Conservation (phyloP, 1,140 invertebrate species). For the Aphis gossypii region DNA sequence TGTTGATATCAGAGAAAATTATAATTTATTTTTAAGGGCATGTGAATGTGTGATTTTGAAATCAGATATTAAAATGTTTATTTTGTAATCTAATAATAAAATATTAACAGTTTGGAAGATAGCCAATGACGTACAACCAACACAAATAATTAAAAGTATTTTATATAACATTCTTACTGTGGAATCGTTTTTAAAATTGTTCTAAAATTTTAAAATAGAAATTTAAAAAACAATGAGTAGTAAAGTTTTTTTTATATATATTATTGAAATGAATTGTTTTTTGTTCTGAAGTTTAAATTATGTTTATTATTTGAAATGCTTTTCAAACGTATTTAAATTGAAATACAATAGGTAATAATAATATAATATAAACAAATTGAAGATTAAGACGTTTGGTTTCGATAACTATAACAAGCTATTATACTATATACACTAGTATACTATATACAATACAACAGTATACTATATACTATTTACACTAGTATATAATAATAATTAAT, state of each 20-base stretch:
- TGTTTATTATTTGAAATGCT: neutral
- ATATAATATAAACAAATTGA: neutral
- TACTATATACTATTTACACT: too few relatives aligned
- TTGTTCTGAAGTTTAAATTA: neutral
- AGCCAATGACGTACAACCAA: neutral
- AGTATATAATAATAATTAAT: too few relatives aligned
- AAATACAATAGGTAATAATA: neutral
- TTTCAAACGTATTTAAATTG: neutral
- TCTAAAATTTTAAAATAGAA: neutral
- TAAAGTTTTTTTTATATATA: neutral
- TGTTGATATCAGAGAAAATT: neutral
- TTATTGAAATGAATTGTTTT: neutral
- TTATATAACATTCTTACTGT: neutral
- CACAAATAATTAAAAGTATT: neutral
- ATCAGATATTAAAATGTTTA: neutral
- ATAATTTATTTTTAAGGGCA: neutral
- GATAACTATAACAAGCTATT: neutral
- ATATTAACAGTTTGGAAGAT: neutral
- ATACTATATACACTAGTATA: too few relatives aligned
- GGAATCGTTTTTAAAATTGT: neutral
- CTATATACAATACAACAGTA: too few relatives aligned
- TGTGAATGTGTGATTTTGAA: neutral
- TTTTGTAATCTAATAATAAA: conserved; percentile 15
- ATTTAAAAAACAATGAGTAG: neutral
- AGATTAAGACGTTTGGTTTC: neutral